Base-by-base conservation (phyloP, 1,140 invertebrate genomes). In the Pachypeltis micranthus region DNA sequence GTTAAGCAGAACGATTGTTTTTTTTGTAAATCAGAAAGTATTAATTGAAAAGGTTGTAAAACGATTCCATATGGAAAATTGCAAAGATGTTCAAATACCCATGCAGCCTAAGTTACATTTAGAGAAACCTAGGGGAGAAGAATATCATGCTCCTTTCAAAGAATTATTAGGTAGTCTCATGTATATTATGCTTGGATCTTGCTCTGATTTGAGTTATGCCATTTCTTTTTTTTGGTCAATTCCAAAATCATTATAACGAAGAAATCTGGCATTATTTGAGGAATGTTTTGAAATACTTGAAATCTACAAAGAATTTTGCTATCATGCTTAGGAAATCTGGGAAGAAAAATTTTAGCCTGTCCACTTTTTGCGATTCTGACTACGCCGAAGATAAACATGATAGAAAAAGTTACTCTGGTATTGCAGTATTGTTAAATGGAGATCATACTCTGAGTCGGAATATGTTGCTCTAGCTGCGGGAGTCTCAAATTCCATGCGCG, bases 141-240 rank as follows among this genome's bases (percentile, higher is more conserved):
- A 39, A 10, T 39, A 10, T 10, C 7, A 39, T 10, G 31, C 16
- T 7, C 31, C 31, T 39, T 39, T 10, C 31, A 39, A 39, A 16
- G 31, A 39, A 39, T 39, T 39, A 16, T 39, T 58, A 7, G 56
- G 56, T 7, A 58, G 56, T 58, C 56, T 58, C 7, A 58, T 58
- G 56, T 58, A 58, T 58, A 26, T 26, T 24, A 58, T 58, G 56
- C 26, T 58, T 24, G 56, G 56, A 7, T 24, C 19, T 24, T 16
- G 56, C 4, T 25, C 56, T 27, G 56, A 58, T 26, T 26, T 58
- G 27, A 24, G 56, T 26, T 14, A 21, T 24, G 24, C 25, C 2
- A 4, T 58, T 2, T 58, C 56, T 24, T 24, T 24, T 54, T 24
- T 27, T 58, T 24, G 26, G 56, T 58, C 21, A 26, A 26, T 58